A percentile compares a stretch with the other conserved stretches of the same genome.
Conservation (phyloP, 2,113 vertebrate species). For the Egretta garzetta region DNA sequence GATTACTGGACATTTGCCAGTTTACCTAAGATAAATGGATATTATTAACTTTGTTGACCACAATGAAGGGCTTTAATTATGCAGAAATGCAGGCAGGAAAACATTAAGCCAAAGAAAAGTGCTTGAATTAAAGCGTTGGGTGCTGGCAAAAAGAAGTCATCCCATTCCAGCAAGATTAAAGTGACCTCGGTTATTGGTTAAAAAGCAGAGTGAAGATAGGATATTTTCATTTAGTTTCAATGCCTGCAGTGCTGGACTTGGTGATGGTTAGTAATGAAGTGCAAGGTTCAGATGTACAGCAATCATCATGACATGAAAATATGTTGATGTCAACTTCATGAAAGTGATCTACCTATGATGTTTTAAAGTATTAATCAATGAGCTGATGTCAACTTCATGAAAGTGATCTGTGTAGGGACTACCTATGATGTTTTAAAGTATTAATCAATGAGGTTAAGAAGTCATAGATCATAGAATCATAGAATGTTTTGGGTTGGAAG, state of each 20-base stretch:
- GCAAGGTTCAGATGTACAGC: not conserved
- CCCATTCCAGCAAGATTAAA: not conserved
- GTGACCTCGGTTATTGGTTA: not conserved
- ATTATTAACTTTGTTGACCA: slow-evolving; percentile 17
- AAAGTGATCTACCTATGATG: not conserved
- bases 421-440: not conserved
- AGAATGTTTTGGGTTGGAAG: too few relatives aligned
- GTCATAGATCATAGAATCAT: too few relatives aligned
- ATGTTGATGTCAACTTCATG: not conserved
- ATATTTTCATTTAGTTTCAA: not conserved
- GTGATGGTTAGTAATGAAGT: not conserved
- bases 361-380: not conserved
- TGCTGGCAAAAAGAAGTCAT: not conserved
- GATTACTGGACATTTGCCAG: not conserved
- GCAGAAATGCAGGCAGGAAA: slow-evolving; percentile 25
- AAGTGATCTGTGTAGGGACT: not conserved
- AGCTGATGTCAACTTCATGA: not conserved
- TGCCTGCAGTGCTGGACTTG: not conserved
- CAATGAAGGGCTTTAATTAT: slow-evolving; percentile 11
- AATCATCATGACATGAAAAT: not conserved
- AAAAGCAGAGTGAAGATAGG: not conserved
- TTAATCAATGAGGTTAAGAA: not conserved
- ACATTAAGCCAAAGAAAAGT: not conserved
- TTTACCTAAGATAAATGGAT: not conserved
- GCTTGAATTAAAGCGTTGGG: not conserved